Evolutionary conservation across 2,797 vertebrate genomes (phyloP).

Genomic region (Chelmon rostratus): DNA sequence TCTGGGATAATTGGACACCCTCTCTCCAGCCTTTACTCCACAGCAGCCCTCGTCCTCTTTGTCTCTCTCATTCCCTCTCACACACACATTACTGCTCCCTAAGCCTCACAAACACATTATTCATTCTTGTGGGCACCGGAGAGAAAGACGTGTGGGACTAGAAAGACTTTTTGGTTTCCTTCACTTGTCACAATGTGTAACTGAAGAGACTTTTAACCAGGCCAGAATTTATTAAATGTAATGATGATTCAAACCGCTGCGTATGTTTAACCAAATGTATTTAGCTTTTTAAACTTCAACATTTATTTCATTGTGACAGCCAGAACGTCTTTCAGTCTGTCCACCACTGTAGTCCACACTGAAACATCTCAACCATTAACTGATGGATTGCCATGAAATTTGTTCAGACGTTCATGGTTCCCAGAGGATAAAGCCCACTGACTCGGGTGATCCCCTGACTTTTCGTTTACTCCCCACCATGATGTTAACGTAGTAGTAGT

Average conservation of each 20-base stretch:
- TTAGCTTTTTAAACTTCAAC: not conserved
- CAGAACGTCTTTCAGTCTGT: too few species aligned
- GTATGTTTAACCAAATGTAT: not conserved
- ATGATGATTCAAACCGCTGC: not conserved
- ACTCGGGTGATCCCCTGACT: not conserved
- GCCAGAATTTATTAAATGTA: not conserved
- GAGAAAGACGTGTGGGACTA: not conserved
- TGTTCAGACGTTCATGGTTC: not conserved
- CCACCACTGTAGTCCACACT: not conserved
- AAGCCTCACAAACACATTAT: slow-evolving; percentile 32
- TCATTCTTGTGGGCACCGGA: slow-evolving; percentile 26
- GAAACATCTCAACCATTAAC: not conserved
- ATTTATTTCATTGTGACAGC: not conserved
- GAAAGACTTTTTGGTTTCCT: slow-evolving; percentile 29
- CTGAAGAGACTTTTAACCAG: not conserved
- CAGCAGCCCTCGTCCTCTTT: slow-evolving; percentile 31
- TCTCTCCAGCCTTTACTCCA: slow-evolving; percentile 48
- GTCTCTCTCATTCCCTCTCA: slow-evolving; percentile 17
- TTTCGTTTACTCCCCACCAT: not conserved
- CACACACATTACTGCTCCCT: slow-evolving; percentile 30
- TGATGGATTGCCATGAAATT: not conserved
- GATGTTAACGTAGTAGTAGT: not conserved
- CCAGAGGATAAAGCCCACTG: not conserved
- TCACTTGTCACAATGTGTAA: slow-evolving; percentile 6
- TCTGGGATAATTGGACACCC: slow-evolving; percentile 76